Evolutionary conservation across 1,140 invertebrate species (phyloP).

Genomic region (Chrysomallon squamiferum): DNA sequence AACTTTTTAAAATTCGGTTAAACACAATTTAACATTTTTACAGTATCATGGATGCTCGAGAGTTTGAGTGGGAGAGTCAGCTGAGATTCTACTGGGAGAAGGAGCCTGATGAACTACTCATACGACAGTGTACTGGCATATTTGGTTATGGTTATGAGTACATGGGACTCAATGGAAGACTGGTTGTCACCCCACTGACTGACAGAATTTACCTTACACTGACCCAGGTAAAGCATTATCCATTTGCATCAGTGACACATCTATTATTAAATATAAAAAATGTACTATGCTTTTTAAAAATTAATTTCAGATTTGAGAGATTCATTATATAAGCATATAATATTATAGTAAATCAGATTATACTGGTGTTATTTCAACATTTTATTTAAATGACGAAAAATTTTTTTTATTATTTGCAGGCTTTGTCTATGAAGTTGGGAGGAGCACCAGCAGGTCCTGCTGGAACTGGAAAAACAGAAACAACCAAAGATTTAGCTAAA

Average conservation of each 20-base stretch:
- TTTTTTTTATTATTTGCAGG: too few relatives aligned
- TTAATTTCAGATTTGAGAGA: too few relatives aligned
- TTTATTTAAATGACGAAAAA: too few relatives aligned
- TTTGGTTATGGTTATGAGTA: constrained; percentile 95
- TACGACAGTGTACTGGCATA: constrained; percentile 82
- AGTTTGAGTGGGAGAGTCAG: constrained; percentile 94
- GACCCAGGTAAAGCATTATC: constrained; percentile 68
- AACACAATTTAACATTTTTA: constrained; percentile 21
- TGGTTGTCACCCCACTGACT: constrained; percentile 90
- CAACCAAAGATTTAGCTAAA: constrained; percentile 88
- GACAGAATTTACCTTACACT: constrained; percentile 91
- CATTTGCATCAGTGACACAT: neutral
- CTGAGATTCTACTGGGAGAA: constrained; percentile 90
- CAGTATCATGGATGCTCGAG: constrained; percentile 79
- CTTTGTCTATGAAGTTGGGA: constrained; percentile 85
- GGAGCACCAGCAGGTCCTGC: constrained; percentile 77
- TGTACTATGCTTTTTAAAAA: too few relatives aligned
- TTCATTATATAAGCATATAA: too few relatives aligned
- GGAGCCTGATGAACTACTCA: constrained; percentile 79
- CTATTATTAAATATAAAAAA: too few relatives aligned
- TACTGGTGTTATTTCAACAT: too few relatives aligned
- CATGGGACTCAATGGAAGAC: constrained; percentile 88
- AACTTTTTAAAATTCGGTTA: too few relatives aligned
- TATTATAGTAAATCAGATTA: too few relatives aligned
- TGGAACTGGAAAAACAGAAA: constrained; percentile 89